These are phyloP conservation scores for Formica aserva DNA, from an alignment of 2,888 invertebrate species.

Conservation along the genomic window DNA sequence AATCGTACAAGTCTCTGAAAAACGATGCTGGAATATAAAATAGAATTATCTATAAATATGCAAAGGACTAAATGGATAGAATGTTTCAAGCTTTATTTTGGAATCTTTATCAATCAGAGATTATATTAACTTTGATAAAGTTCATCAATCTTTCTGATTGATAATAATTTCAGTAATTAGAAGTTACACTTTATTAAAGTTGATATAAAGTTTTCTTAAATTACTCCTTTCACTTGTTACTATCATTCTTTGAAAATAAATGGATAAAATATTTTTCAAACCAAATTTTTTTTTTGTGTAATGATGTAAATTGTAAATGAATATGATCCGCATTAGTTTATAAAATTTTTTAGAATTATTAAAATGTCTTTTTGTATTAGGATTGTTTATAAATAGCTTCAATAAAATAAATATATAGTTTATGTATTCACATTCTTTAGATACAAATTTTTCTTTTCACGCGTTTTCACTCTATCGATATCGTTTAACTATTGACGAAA, in stretches of 20 bases:
- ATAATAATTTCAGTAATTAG: background rate
- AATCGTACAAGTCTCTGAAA: background rate
- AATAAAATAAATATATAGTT: background rate
- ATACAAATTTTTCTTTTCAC: conserved; percentile 2
- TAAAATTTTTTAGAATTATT: background rate
- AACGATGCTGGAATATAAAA: background rate
- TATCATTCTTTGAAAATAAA: background rate
- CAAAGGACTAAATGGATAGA: background rate
- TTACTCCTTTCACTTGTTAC: background rate
- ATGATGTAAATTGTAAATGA: background rate
- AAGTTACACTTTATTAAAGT: background rate
- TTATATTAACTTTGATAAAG: background rate
- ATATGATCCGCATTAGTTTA: background rate
- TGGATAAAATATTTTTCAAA: background rate
- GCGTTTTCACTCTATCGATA: conserved; percentile 3
- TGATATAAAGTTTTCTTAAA: background rate
- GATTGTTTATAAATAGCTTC: background rate
- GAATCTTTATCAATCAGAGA: background rate
- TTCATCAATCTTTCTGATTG: background rate
- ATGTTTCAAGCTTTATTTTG: background rate
- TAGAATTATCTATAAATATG: background rate
- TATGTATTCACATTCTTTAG: background rate
- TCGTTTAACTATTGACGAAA: conserved; percentile 24
- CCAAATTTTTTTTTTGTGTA: background rate
- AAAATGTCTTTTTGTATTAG: background rate